Evolutionary conservation across 2,113 vertebrate genomes (phyloP), one percentile per base, ranked within the genome.

Genomic region (Brienomyrus brachyistius): DNA sequence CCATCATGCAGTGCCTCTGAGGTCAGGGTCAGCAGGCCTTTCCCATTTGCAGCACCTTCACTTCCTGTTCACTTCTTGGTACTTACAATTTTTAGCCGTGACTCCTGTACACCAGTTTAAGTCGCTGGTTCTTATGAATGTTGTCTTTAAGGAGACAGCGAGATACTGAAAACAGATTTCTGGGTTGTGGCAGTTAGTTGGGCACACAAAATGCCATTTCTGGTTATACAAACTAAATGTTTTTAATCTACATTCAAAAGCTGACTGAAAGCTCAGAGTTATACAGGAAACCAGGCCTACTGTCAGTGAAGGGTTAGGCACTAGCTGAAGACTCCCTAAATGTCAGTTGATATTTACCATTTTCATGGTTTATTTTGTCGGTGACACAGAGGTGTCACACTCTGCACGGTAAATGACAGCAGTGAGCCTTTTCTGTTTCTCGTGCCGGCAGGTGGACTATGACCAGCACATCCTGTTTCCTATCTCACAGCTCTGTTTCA

Each of bases 381-480:
- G 27, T 35, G 11, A 50, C 51, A 50, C 17, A 13, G 15, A 43
- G 15, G 31, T 47, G 56, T 88, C 87, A 88, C 87, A n/a, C 40
- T 23, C 31, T 88, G 87, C 11, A n/a, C 56, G 27, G 87, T 88
- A 88, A 88, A 88, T 88, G 52, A 88, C 87, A 88, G 54, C 56
- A 66, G 19, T 15, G 85, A 35, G 85, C 23, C 27, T 84, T 48
- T 84, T 84, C 45, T 47, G 43, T 43, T 74, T 21, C n/a, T 40
- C 17, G 2, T 74, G 77, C 5, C 8, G 1, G 21, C 48, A 51
- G 70, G 88, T 35, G 35, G 52, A 51, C 31, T 82, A 27, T 45
- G 56, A 66, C 87, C 31, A 51, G 52, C 5, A 54, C 45, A 48
- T 89, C 89, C 90, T 90, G 91, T 89, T 47, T 90, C 90, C 40